Evolutionary conservation across 2,888 invertebrate genomes (phyloP).

Genomic region (Eledone cirrhosa): DNA sequence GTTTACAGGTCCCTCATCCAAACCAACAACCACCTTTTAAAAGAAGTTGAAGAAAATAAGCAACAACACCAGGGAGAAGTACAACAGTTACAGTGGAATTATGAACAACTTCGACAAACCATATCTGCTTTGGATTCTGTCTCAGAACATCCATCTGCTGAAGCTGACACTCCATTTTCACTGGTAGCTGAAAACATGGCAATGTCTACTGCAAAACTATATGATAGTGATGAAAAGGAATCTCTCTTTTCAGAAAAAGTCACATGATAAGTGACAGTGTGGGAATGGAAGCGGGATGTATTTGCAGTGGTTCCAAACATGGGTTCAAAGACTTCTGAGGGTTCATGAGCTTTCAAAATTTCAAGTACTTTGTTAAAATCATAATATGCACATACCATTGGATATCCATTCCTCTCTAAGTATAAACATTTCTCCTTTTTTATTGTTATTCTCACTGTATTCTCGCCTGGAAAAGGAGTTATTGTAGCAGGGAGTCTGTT

Average conservation of each 20-base stretch:
- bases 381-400: too few species aligned
- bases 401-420: too few species aligned
- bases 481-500: too few species aligned
- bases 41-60: background rate
- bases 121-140: constrained; percentile 9
- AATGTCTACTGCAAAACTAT: constrained; percentile 1
- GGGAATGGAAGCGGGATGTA: too few species aligned
- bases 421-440: too few species aligned
- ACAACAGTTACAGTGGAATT: constrained; percentile 19
- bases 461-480: too few species aligned
- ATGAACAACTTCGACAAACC: constrained; percentile 20
- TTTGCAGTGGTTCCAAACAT: too few species aligned
- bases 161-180: background rate
- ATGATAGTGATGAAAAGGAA: constrained; percentile 1
- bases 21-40: background rate
- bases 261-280: too few species aligned
- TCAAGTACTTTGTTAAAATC: too few species aligned
- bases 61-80: background rate
- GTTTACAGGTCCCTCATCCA: background rate
- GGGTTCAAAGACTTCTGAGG: too few species aligned
- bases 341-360: too few species aligned
- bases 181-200: background rate
- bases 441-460: too few species aligned
- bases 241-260: background rate
- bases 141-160: background rate